Evolutionary conservation across 2,888 invertebrate genomes (phyloP), one percentile per base, ranked within the genome.

Genomic region (Rotaria macrura): DNA sequence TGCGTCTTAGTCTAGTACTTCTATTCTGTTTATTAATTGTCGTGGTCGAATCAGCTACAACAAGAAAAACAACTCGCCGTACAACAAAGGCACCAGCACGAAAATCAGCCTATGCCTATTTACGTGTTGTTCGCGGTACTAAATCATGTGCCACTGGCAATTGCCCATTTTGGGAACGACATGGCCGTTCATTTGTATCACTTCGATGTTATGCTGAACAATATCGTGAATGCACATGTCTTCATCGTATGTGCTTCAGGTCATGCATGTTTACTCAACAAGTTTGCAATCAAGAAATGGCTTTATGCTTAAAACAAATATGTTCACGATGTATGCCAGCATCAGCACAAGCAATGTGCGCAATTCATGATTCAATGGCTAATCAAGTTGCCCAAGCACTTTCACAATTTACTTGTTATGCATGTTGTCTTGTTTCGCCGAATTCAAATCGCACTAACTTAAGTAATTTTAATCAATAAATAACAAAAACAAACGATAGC

Each of bases 131-230:
- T 40, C 25, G 43, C 3, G 25, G 43, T 12, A 79, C 17, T 9
- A 7, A n/a, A 25, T 79, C 79, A 43, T 79, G 79, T 79, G 9
- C 43, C 20, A n/a, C 25, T 43, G 43, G 43, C 23, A 3, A 9
- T 12, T 79, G 79, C 14, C 43, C 79, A 40, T 79, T 79, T 43
- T 79, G 79, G 79, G 43, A 79, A 79, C 9, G 14, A 79, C 79
- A 79, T 79, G 79, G 79, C 23, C 79, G 79, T n/a, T 79, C 79
- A 79, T 79, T 79, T 43, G 79, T 38, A 25, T 40, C 79, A 43
- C 43, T 79, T 43, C 79, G 43, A 79, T 79, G 79, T 43, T 79
- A 79, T n/a, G 17, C 9, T n/a, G 25, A 43, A 79, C 43, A 79
- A 43, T 79, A 79, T 43, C 23, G 20, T 43, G 43, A 79, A 43